Base-by-base conservation (phyloP, 2,888 invertebrate genomes). In the Lasioglossum figueresi region DNA sequence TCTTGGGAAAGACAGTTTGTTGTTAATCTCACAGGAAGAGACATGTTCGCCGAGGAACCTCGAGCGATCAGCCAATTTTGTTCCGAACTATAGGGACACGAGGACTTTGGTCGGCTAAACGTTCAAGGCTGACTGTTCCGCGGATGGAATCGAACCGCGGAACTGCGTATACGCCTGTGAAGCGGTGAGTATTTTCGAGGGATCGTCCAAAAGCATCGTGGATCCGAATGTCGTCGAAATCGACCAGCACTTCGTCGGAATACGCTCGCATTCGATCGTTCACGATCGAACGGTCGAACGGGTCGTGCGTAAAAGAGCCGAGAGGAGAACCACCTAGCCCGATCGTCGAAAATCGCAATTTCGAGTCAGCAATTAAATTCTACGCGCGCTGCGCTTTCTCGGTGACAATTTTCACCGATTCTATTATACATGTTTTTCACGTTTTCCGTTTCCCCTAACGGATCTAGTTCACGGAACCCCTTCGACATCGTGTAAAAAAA, bases 401-500 rank as follows among this genome's bases (percentile, higher is more conserved):
- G 34, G 16, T 74, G 43, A 37, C 27, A 37, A n/a, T 19, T 56
- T 6, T 12, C 23, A 23, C 43, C 19, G 8, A 45, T 56, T 56
- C 31, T 31, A 27, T 43, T 12, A 16, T 12, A 0, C 27, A 34
- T 59, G 16, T 40, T 75, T 40, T 56, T 34, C 40, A 56, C 56
- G 74, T 45, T 40, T 37, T 27, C 37, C 31, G 56, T 48, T 77
- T 71, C 63, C 19, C 63, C 19, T 34, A 19, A 19, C 63, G 31
- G 31, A 63, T 19, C 31, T 19, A 37, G 71, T 76, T 83, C 56
- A 59, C 68, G 45, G 63, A 74, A 40, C 76, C 63, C 75, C 70
- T 72, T 76, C 81, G 74, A 75, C 76, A 48, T 23, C 73, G 40
- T 80, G 83, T 90, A 88, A 85, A 90, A 89, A 89, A 90, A 89